Conservation (phyloP, 2,797 vertebrate species). For the Crenuchus spilurus region DNA sequence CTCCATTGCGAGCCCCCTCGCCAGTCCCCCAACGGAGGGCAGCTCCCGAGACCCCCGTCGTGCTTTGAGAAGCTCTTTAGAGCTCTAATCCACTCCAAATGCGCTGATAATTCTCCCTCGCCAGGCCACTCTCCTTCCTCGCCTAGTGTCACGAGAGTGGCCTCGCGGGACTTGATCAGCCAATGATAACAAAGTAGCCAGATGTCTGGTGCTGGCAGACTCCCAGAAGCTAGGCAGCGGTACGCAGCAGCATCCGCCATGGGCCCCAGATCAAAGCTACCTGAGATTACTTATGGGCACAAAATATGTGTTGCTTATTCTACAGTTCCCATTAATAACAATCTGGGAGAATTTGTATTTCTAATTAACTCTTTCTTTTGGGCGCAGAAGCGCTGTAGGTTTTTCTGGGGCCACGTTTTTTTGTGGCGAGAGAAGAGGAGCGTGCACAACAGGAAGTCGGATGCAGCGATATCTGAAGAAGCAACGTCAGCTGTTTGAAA, state of each 20-base stretch:
- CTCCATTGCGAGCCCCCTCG: conserved; percentile 69
- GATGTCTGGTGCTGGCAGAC: conserved; percentile 96
- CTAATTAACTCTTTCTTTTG: conserved; percentile 98
- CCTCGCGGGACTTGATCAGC: conserved; percentile 96
- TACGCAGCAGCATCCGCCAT: conserved; percentile 89
- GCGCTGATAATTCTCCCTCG: conserved; percentile 92
- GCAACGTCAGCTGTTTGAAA: conserved; percentile 64
- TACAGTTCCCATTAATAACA: conserved; percentile 95
- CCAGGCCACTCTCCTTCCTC: conserved; percentile 90
- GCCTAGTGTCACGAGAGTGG: conserved; percentile 92
- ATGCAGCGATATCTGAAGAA: conserved; percentile 71
- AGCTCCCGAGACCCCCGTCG: conserved; percentile 80
- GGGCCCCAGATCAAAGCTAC: conserved; percentile 99
- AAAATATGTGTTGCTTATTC: conserved; percentile 93
- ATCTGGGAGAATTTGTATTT: conserved; percentile 98
- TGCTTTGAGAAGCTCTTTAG: conserved; percentile 91
- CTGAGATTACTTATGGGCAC: conserved; percentile 99
- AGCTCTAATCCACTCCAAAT: conserved; percentile 89
- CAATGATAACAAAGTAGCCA: conserved; percentile 99
- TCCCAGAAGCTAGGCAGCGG: conserved; percentile 95
- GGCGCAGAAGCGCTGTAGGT: conserved; percentile 79
- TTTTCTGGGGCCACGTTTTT: conserved; percentile 67
- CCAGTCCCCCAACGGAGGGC: conserved; percentile 73
- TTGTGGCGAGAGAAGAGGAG: conserved; percentile 28
- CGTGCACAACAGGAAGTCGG: conserved; percentile 79